phyloP scores from a whole-genome alignment of 1,140 invertebrate genomes.

The Zaprionus africanus region DNA sequence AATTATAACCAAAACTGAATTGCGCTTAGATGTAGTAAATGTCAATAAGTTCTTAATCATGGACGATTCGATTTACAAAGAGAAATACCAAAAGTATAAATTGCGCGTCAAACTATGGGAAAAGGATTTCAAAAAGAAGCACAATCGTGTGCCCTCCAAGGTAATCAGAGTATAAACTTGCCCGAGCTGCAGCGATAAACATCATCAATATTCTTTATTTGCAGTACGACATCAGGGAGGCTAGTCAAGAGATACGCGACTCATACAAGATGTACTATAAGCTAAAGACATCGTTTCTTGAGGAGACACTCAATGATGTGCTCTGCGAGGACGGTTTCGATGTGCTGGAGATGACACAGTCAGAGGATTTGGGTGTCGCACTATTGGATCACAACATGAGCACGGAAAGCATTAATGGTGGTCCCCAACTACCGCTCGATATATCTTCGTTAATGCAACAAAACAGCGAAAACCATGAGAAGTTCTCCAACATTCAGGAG shows the following conservation, averaged over 20 bases:
- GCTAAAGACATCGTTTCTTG: constrained; percentile 89
- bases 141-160: constrained; percentile 90
- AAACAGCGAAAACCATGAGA: constrained; percentile 15
- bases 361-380: constrained; percentile 60
- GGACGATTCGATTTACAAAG: constrained; percentile 77
- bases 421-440: constrained; percentile 63
- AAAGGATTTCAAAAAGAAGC: constrained; percentile 89
- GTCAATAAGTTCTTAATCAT: constrained; percentile 40
- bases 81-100: constrained; percentile 87
- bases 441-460: constrained; percentile 60
- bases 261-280: constrained; percentile 93
- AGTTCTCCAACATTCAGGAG: constrained; percentile 48
- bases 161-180: constrained; percentile 77
- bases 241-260: constrained; percentile 88
- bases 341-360: constrained; percentile 82
- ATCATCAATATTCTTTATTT: background rate
- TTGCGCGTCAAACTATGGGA: constrained; percentile 91
- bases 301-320: constrained; percentile 87
- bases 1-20: background rate
- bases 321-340: constrained; percentile 83
- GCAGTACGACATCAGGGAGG: constrained; percentile 91
- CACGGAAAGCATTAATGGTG: constrained; percentile 54
- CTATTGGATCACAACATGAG: constrained; percentile 31
- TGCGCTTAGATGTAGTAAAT: constrained; percentile 36
- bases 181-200: too few species aligned